Conservation (phyloP, 1,140 invertebrate species). For the Drosophila lacertosa region DNA sequence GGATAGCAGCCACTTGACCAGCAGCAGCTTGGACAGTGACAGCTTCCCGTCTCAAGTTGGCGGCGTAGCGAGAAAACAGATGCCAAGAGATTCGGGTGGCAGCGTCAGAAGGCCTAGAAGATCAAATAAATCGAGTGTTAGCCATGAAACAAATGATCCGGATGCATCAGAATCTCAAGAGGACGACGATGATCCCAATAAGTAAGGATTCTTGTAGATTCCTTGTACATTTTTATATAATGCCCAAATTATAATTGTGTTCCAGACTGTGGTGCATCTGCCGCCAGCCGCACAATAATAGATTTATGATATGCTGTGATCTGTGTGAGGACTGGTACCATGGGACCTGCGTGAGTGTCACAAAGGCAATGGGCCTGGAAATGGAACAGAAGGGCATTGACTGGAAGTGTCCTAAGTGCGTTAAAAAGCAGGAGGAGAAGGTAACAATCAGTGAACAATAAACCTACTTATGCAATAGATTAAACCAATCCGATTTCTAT, state of each 20-base stretch:
- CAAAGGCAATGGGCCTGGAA: slow-evolving; percentile 93
- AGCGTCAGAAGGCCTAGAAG: slow-evolving; percentile 32
- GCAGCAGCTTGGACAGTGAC: slow-evolving; percentile 46
- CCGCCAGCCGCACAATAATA: slow-evolving; percentile 96
- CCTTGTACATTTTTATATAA: neutral
- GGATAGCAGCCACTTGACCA: slow-evolving; percentile 47
- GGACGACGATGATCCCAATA: slow-evolving; percentile 95
- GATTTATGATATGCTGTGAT: slow-evolving; percentile 99
- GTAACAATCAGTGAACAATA: slow-evolving; percentile 23
- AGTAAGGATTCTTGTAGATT: slow-evolving; percentile 45
- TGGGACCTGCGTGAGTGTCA: slow-evolving; percentile 97
- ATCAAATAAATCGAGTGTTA: slow-evolving; percentile 48
- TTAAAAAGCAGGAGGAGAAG: slow-evolving; percentile 85
- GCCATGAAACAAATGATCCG: slow-evolving; percentile 81
- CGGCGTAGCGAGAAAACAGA: slow-evolving; percentile 1
- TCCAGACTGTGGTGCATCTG: slow-evolving; percentile 97
- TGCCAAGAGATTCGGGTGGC: slow-evolving; percentile 28
- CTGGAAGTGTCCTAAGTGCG: slow-evolving; percentile 95
- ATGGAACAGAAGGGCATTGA: slow-evolving; percentile 95
- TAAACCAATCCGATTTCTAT: neutral
- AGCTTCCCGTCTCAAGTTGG: slow-evolving; percentile 9
- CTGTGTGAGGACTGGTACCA: slow-evolving; percentile 98
- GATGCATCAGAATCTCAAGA: slow-evolving; percentile 89
- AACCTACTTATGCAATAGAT: neutral
- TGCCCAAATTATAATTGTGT: slow-evolving; percentile 3